Conservation (phyloP, 2,113 vertebrate genomes). For the Rutilus rutilus region DNA sequence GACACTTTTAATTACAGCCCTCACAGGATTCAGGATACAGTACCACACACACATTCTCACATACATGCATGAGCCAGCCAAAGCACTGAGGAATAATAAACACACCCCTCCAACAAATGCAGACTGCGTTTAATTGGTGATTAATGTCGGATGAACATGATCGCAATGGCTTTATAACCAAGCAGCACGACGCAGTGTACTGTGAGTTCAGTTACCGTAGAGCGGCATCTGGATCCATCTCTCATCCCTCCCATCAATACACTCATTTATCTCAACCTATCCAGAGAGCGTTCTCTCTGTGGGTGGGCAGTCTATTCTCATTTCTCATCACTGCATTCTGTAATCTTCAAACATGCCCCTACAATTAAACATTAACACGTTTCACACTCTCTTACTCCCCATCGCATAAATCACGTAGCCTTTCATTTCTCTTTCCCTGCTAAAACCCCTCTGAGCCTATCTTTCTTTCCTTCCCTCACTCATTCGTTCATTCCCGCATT, state of each 20-base stretch:
- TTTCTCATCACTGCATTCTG: constrained; percentile 30
- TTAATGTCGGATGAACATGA: constrained; percentile 64
- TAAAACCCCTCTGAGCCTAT: neutral
- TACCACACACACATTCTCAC: constrained; percentile 42
- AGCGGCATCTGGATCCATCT: constrained; percentile 25
- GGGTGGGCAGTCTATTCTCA: constrained; percentile 25
- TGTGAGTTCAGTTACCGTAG: constrained; percentile 22
- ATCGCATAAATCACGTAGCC: neutral
- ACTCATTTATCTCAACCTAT: constrained; percentile 38
- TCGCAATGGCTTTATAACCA: constrained; percentile 43
- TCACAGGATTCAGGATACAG: constrained; percentile 44
- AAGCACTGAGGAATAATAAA: constrained; percentile 57
- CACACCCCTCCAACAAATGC: constrained; percentile 55
- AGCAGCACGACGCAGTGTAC: neutral
- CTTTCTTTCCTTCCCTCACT: neutral
- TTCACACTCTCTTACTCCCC: constrained; percentile 5
- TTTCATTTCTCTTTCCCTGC: neutral
- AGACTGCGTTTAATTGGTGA: constrained; percentile 67
- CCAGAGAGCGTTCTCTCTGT: neutral
- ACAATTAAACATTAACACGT: constrained; percentile 27
- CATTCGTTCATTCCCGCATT: neutral
- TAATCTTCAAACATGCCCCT: constrained; percentile 33
- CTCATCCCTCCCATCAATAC: constrained; percentile 37
- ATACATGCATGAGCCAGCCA: constrained; percentile 19
- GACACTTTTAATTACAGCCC: constrained; percentile 76